Evolutionary conservation across 2,888 invertebrate genomes (phyloP).

Genomic region (Apamea anceps): DNA sequence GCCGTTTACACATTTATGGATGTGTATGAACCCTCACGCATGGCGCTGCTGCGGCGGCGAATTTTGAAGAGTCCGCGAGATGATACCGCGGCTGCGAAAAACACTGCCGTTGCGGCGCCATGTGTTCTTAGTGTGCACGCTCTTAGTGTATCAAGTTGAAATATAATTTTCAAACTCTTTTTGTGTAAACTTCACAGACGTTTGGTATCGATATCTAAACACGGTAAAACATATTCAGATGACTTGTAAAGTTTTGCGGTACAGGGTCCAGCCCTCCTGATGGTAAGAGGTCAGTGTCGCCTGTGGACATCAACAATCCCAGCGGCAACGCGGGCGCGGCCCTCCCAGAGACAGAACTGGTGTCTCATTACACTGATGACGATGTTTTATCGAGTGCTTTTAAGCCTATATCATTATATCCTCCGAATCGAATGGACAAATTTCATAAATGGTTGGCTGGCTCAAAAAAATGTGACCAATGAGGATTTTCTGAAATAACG

Average conservation of each 20-base stretch:
- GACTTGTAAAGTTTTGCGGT: neutral
- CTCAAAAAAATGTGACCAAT: neutral
- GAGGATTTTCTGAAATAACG: neutral
- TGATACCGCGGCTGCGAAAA: no score
- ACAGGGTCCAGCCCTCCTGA: neutral
- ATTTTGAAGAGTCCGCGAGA: no score
- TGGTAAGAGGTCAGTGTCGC: neutral
- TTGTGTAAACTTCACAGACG: no score
- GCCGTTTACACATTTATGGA: no score
- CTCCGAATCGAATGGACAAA: neutral
- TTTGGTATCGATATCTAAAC: no score
- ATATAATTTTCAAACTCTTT: no score
- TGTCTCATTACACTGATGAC: neutral
- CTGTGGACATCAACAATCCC: neutral
- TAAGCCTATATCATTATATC: neutral
- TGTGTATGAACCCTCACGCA: no score
- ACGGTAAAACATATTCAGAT: no score
- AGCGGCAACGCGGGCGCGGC: neutral
- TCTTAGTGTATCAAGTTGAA: no score
- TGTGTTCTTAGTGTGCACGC: no score
- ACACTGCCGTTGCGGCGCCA: no score
- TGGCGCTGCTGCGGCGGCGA: no score
- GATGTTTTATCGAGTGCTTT: neutral
- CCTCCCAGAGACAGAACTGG: neutral
- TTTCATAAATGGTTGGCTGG: neutral